Evolutionary conservation across 2,113 vertebrate species (phyloP).

Genomic region (Rhodinocichla rosea): DNA sequence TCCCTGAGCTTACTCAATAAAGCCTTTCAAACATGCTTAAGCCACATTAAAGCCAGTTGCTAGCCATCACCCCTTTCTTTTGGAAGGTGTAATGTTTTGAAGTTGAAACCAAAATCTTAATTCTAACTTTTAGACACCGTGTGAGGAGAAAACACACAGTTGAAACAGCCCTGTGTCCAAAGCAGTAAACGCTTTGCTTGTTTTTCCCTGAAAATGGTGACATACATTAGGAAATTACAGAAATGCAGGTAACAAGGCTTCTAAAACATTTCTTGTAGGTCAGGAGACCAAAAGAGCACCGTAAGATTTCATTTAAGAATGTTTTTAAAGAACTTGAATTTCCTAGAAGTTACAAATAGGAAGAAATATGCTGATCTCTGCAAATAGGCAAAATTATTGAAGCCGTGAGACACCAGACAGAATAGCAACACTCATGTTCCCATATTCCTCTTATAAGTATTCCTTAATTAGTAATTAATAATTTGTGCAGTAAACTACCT

Average conservation of each 20-base stretch:
- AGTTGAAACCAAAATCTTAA: not conserved
- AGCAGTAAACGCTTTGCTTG: not conserved
- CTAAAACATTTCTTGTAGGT: not conserved
- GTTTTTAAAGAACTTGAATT: not conserved
- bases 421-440: not conserved
- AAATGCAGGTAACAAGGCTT: not conserved
- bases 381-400: not conserved
- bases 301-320: not conserved
- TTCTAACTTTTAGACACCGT: not conserved
- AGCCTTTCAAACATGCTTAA: not conserved
- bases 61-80: not conserved
- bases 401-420: not conserved
- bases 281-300: not conserved
- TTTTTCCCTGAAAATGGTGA: not conserved
- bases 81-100: not conserved
- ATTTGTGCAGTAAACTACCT: not conserved
- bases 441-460: not conserved
- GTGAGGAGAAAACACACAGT: not conserved
- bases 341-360: not conserved
- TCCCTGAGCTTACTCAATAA: not conserved
- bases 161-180: not conserved
- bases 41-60: not conserved
- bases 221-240: not conserved
- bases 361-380: not conserved
- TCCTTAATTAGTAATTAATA: not conserved